phyloP scores from a whole-genome alignment of 2,888 invertebrate species.

The Aleiodes leptofemur region DNA sequence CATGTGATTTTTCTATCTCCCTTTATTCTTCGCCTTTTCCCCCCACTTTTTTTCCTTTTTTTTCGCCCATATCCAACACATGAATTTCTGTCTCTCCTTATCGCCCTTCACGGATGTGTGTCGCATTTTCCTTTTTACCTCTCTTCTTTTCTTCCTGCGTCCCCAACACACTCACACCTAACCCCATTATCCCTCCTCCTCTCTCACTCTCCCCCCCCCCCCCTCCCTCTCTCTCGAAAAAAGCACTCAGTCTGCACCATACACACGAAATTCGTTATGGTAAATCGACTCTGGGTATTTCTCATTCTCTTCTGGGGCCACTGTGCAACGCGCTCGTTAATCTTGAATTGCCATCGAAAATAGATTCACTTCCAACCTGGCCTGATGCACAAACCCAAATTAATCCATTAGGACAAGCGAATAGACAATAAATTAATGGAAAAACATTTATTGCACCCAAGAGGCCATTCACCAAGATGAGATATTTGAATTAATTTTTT shows the following conservation, averaged over 20 bases:
- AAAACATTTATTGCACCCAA: background rate
- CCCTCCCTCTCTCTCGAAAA: too few species aligned
- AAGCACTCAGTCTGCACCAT: constrained; percentile 27
- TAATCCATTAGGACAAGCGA: constrained; percentile 30
- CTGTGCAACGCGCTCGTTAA: constrained; percentile 43
- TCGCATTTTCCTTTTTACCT: constrained; percentile 24
- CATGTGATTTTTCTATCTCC: constrained; percentile 42
- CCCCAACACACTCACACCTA: background rate
- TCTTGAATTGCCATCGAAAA: constrained; percentile 46
- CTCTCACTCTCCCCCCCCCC: too few species aligned
- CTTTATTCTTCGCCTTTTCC: constrained; percentile 46
- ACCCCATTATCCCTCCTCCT: constrained; percentile 41
- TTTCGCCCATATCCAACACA: constrained; percentile 8
- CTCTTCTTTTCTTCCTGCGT: constrained; percentile 18
- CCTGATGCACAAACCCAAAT: constrained; percentile 21
- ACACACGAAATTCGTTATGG: constrained; percentile 31
- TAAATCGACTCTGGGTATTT: constrained; percentile 35
- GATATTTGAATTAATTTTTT: too few species aligned
- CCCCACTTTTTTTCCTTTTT: constrained; percentile 55
- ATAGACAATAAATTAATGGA: constrained; percentile 22
- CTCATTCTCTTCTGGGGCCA: constrained; percentile 33
- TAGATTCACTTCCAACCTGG: constrained; percentile 29
- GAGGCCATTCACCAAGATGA: background rate
- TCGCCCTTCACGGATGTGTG: constrained; percentile 41
- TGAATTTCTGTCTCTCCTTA: constrained; percentile 23